phyloP scores from a whole-genome alignment of 1,140 invertebrate genomes.

The Sarcophaga bullata region DNA sequence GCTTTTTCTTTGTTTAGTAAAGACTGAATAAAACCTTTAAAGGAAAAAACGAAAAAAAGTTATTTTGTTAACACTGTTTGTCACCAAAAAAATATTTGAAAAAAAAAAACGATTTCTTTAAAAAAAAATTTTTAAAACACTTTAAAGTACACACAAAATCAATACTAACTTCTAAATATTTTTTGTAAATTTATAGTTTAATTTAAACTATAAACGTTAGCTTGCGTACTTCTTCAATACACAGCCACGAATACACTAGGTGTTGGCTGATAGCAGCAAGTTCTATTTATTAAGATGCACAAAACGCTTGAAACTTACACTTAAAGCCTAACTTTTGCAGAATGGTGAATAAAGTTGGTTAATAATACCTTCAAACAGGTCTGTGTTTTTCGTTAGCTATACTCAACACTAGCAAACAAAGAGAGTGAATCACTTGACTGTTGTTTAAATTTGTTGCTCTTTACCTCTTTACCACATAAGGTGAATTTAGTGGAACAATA shows the following conservation, averaged over 20 bases:
- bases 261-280: constrained; percentile 63
- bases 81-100: constrained; percentile 21
- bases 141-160: background rate
- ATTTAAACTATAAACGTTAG: constrained; percentile 41
- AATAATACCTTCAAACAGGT: background rate
- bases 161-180: background rate
- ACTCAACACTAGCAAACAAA: background rate
- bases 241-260: constrained; percentile 66
- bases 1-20: constrained; percentile 35
- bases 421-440: background rate
- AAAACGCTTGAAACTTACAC: constrained; percentile 26
- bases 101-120: constrained; percentile 28
- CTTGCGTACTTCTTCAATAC: constrained; percentile 61
- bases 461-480: background rate
- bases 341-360: constrained; percentile 32
- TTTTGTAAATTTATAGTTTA: constrained; percentile 25
- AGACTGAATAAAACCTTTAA: constrained; percentile 37
- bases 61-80: constrained; percentile 14
- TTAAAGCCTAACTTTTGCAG: constrained; percentile 27
- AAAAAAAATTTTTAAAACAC: too few species aligned
- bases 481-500: too few species aligned
- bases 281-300: constrained; percentile 66
- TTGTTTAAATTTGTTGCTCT: background rate
- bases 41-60: constrained; percentile 30
- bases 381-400: background rate